phyloP scores from a whole-genome alignment of 2,797 vertebrate species.

The Acrocephalus scirpaceus region DNA sequence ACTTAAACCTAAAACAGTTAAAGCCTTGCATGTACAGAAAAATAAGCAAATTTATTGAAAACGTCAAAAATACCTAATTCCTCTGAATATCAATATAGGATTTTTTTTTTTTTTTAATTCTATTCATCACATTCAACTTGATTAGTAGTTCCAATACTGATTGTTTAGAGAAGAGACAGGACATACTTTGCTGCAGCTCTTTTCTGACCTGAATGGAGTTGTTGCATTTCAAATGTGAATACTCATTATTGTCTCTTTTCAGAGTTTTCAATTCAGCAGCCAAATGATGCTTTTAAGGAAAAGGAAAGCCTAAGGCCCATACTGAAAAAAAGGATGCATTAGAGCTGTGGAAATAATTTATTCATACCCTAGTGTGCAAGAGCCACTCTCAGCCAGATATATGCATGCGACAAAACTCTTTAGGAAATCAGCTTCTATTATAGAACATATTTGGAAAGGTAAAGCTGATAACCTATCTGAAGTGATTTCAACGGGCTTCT shows the following conservation, averaged over 20 bases:
- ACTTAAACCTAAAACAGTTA: not conserved
- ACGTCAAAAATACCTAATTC: not conserved
- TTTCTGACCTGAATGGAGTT: not conserved
- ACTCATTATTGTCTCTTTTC: constrained; percentile 1
- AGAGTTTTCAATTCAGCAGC: not conserved
- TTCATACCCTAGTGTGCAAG: constrained; percentile 9
- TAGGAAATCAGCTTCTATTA: constrained; percentile 51
- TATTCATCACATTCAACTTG: not conserved
- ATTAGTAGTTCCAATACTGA: not conserved
- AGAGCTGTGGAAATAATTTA: constrained; percentile 45
- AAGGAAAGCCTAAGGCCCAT: not conserved
- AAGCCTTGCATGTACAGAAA: not conserved
- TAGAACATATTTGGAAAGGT: constrained; percentile 28
- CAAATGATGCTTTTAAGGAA: constrained; percentile 55
- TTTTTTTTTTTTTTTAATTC: not conserved
- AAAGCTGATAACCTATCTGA: constrained; percentile 39
- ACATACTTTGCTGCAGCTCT: not conserved
- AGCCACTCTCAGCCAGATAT: constrained; percentile 9
- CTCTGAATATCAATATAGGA: not conserved
- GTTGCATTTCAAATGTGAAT: not conserved
- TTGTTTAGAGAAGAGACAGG: not conserved
- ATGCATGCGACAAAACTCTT: not conserved
- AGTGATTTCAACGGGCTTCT: not conserved
- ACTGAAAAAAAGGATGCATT: not conserved
- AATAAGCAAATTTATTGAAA: not conserved